Conservation (phyloP, 2,797 vertebrate species). For the Strix occidentalis region DNA sequence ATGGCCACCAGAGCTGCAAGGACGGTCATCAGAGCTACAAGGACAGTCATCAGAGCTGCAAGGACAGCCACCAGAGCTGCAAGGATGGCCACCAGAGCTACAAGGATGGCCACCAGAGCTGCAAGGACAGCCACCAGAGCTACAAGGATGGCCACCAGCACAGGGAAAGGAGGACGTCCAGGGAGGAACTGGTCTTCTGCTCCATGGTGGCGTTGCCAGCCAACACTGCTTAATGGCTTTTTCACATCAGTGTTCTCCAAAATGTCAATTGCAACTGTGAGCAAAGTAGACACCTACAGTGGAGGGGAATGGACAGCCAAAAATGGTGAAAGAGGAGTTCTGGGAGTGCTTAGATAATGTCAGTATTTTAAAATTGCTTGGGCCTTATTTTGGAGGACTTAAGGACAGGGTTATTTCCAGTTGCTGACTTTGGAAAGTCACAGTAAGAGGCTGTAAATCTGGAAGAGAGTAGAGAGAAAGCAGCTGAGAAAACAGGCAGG, state of each 20-base stretch:
- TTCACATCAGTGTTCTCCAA: background rate
- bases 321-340: background rate
- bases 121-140: too few relatives aligned
- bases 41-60: too few relatives aligned
- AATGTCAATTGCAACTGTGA: background rate
- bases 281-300: background rate
- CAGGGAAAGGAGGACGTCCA: background rate
- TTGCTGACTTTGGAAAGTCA: background rate
- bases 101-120: too few relatives aligned
- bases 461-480: background rate
- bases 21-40: too few relatives aligned
- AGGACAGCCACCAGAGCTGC: too few relatives aligned
- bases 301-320: background rate
- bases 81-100: too few relatives aligned
- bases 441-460: background rate
- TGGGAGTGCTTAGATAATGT: background rate
- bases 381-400: background rate
- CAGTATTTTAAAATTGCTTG: background rate
- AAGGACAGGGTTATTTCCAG: background rate
- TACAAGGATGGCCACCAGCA: background rate
- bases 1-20: too few relatives aligned
- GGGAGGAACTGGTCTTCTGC: background rate
- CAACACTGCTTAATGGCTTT: background rate
- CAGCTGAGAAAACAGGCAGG: background rate
- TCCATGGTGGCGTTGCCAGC: background rate